Conservation (phyloP, 2,888 invertebrate genomes). For the Hipparchia semele region DNA sequence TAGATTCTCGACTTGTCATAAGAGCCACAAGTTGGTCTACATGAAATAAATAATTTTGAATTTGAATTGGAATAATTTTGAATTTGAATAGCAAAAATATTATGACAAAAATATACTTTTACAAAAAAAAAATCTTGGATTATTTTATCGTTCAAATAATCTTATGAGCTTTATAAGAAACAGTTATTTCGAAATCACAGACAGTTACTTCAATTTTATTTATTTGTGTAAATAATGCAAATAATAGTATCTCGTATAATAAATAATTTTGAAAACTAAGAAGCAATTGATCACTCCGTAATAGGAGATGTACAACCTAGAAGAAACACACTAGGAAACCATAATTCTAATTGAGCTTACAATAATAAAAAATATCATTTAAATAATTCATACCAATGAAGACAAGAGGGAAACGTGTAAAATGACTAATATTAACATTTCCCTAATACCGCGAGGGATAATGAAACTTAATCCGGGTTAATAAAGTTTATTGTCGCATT, state of each 20-base stretch:
- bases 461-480: constrained; percentile 29
- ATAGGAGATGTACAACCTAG: constrained; percentile 4
- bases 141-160: too few relatives aligned
- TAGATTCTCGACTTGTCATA: too few relatives aligned
- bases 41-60: too few relatives aligned
- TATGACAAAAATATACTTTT: too few relatives aligned
- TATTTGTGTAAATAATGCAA: neutral
- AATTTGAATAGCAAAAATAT: too few relatives aligned
- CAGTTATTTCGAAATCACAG: too few relatives aligned
- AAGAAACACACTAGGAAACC: constrained; percentile 32
- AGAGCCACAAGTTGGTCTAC: too few relatives aligned
- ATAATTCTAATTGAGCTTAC: constrained; percentile 40
- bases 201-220: neutral
- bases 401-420: constrained; percentile 66
- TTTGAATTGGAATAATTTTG: too few relatives aligned
- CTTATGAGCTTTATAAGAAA: too few relatives aligned
- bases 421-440: constrained; percentile 73
- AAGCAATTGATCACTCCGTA: constrained; percentile 16
- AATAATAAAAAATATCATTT: constrained; percentile 40
- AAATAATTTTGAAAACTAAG: neutral
- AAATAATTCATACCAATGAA: constrained; percentile 53
- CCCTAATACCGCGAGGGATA: constrained; percentile 37
- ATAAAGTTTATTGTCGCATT: constrained; percentile 36
- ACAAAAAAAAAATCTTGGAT: too few relatives aligned
- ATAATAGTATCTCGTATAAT: neutral